Percentiles rank a stretch among this genome's conserved stretches.
Evolutionary conservation across 2,113 vertebrate species (phyloP).

Genomic region (Leptobrachium leishanense): DNA sequence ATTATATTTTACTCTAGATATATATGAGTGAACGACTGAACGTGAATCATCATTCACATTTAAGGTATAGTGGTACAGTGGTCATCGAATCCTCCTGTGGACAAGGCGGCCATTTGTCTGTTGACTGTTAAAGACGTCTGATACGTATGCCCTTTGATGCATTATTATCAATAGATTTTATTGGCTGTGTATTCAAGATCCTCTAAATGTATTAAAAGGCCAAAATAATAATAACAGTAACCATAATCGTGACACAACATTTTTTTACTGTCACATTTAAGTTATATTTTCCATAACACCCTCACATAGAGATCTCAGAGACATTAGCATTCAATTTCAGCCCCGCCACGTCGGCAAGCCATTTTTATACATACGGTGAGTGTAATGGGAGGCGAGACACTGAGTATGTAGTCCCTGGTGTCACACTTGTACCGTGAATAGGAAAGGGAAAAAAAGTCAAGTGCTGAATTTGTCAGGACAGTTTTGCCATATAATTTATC

Average conservation of each 20-base stretch:
- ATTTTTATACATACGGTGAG: constrained; percentile 67
- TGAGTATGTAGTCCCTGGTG: constrained; percentile 80
- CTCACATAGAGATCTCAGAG: not conserved
- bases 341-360: constrained; percentile 52
- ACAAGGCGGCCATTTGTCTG: no score
- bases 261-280: not conserved
- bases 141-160: no score
- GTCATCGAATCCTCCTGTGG: no score
- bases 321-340: constrained; percentile 18
- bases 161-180: no score
- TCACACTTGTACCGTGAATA: constrained; percentile 65
- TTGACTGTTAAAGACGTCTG: no score
- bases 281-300: not conserved
- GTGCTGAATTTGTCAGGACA: constrained; percentile 77
- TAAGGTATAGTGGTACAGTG: no score
- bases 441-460: constrained; percentile 75
- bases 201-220: not conserved
- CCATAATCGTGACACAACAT: not conserved
- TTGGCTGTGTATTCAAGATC: no score
- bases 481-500: constrained; percentile 69
- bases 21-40: no score
- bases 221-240: not conserved
- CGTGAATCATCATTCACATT: no score
- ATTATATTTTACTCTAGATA: no score
- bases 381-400: constrained; percentile 77